These are phyloP conservation scores for Arrhopalites spinosus DNA, from an alignment of 2,888 invertebrate species.

Conservation along the genomic window DNA sequence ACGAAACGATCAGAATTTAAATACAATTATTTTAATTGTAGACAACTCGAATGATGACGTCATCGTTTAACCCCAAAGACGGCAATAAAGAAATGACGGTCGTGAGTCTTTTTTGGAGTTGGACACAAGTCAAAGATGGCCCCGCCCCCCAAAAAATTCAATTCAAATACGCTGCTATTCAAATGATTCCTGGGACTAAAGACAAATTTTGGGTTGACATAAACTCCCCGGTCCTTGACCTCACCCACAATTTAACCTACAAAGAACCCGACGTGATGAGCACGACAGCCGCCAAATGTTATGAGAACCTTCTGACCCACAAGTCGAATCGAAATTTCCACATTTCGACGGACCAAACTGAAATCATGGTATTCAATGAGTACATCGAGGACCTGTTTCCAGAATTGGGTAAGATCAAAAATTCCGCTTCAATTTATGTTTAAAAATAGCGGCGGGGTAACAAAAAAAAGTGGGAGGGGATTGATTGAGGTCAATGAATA, in stretches of 20 bases:
- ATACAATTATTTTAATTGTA: no score
- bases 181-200: not conserved
- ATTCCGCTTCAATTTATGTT: not conserved
- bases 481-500: no score
- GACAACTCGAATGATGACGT: conserved; percentile 9
- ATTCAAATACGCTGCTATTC: not conserved
- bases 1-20: not conserved
- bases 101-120: not conserved
- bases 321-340: not conserved
- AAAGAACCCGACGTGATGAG: not conserved
- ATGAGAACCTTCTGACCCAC: not conserved
- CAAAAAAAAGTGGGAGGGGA: no score
- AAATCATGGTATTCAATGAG: not conserved
- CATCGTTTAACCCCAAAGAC: not conserved
- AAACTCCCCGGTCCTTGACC: not conserved
- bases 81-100: not conserved
- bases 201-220: not conserved
- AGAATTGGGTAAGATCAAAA: conserved; percentile 2
- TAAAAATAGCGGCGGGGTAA: no score
- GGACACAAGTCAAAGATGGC: not conserved
- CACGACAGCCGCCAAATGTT: not conserved
- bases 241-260: not conserved
- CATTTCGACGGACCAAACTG: not conserved
- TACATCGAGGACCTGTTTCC: not conserved
- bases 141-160: not conserved